Evolutionary conservation across 2,888 invertebrate species (phyloP), one percentile per base, ranked within the genome.

Genomic region (Sericinus montela): DNA sequence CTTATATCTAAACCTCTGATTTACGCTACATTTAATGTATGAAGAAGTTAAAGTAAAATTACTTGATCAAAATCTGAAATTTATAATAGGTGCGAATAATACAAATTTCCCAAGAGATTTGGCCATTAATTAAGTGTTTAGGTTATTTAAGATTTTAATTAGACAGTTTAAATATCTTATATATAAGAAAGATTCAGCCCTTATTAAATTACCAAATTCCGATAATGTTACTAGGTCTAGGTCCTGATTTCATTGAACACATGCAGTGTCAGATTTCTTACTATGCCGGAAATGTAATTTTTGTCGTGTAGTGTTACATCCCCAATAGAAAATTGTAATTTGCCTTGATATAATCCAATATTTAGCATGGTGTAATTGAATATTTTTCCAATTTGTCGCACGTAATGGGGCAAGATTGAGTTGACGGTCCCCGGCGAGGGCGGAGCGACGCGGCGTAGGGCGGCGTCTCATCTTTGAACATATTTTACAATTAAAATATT

Each of bases 321-420:
- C 75, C 71, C 68, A 68, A 75, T 76, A 79, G 75, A 75, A 81
- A 80, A 83, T 81, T 83, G 83, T 86, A 82, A 87, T 87, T 85
- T 83, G 75, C 85, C 73, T 75, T 80, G 84, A 84, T 82, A 87
- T 88, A 88, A 88, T 87, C 83, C 83, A 82, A 88, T 88, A 86
- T 86, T 86, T 79, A 83, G 86, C 83, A 75, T 75, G 79, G 70
- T 83, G 84, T 88, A 88, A 88, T 88, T 87, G 87, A 88, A 88
- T 88, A 88, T 88, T 88, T 88, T 88, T 88, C 87, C 88, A 88
- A 88, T 88, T 88, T 88, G 88, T 85, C 82, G 84, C 80, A 78
- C 79, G 85, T 87, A 88, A 88, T 88, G 84, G 87, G 83, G 80
- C 86, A 84, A 87, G 88, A 88, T 88, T 88, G 88, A 86, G 86